Evolutionary conservation across 2,888 invertebrate species (phyloP).

Genomic region (Polydrusus pterygomalis): DNA sequence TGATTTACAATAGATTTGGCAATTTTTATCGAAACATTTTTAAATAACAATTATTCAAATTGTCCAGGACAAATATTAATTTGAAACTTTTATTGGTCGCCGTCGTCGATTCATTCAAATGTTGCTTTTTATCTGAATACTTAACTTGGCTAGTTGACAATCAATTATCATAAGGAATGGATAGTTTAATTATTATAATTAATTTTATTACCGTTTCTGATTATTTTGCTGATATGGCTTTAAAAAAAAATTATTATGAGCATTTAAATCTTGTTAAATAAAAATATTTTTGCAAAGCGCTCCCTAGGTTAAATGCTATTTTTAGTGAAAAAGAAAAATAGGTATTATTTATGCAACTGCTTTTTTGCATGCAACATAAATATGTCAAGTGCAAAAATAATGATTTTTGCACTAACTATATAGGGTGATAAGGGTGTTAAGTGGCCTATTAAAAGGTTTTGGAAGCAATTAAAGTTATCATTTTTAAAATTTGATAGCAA

Average conservation of each 20-base stretch:
- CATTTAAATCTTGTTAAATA: slow-evolving; percentile 32
- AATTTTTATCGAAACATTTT: slow-evolving; percentile 12
- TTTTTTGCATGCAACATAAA: not conserved
- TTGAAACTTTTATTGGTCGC: slow-evolving; percentile 8
- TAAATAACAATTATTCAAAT: slow-evolving; percentile 12
- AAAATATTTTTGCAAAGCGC: not conserved
- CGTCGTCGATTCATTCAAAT: slow-evolving; percentile 13
- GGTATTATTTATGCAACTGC: not conserved
- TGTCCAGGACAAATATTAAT: slow-evolving; percentile 1
- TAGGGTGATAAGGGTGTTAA: no score
- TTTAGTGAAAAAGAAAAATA: not conserved
- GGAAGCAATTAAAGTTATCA: no score
- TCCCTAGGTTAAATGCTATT: not conserved
- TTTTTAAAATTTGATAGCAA: no score
- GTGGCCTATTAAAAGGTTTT: no score
- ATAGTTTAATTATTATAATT: slow-evolving; percentile 38
- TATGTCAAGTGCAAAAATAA: no score
- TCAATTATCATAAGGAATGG: slow-evolving; percentile 49
- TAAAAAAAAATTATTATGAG: slow-evolving; percentile 1
- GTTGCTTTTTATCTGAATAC: slow-evolving; percentile 24
- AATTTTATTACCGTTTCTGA: slow-evolving; percentile 35
- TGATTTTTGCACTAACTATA: no score
- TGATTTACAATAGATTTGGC: slow-evolving; percentile 12
- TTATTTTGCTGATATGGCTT: slow-evolving; percentile 30
- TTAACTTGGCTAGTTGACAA: slow-evolving; percentile 39